A percentile compares a stretch with the other conserved stretches of the same genome.
Evolutionary conservation across 2,113 vertebrate genomes (phyloP).

Genomic region (Trogon melanurus): DNA sequence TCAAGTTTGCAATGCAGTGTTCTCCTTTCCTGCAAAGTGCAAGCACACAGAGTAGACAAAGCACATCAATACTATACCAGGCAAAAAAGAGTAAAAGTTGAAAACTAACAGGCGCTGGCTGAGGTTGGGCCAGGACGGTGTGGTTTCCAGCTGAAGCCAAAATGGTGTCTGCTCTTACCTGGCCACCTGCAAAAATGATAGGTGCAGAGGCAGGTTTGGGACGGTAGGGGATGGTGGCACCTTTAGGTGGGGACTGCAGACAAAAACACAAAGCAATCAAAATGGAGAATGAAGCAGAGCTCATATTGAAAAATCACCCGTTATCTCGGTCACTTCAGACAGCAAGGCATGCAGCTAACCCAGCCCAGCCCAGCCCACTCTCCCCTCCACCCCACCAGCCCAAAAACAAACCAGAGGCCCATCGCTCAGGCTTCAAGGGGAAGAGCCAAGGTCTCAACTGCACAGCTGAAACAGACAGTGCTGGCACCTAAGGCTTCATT

Average conservation of each 20-base stretch:
- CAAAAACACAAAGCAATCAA: slow-evolving; percentile 56
- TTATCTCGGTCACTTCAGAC: background rate
- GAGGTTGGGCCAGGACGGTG: slow-evolving; percentile 86
- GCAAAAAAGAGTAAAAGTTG: slow-evolving; percentile 70
- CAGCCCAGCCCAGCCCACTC: background rate
- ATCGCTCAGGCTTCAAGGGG: background rate
- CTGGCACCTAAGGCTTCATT: background rate
- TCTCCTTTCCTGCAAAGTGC: background rate
- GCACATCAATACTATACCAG: slow-evolving; percentile 73
- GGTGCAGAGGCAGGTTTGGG: slow-evolving; percentile 85
- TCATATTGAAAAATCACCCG: background rate
- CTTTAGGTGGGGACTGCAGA: slow-evolving; percentile 91
- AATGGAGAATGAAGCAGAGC: slow-evolving; percentile 18
- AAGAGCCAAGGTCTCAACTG: background rate
- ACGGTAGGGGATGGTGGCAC: slow-evolving; percentile 92
- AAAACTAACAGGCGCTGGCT: slow-evolving; percentile 87
- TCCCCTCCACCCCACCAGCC: background rate
- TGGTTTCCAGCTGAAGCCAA: slow-evolving; percentile 85
- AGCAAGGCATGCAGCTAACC: background rate
- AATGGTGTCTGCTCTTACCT: slow-evolving; percentile 82
- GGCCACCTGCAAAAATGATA: slow-evolving; percentile 82
- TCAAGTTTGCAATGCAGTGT: slow-evolving; percentile 26
- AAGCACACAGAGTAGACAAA: slow-evolving; percentile 14
- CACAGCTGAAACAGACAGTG: background rate
- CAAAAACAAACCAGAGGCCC: rapidly evolving